A percentile compares a stretch with the other conserved stretches of the same genome.
phyloP scores from a whole-genome alignment of 2,113 vertebrate genomes.

The Eolophus roseicapilla region DNA sequence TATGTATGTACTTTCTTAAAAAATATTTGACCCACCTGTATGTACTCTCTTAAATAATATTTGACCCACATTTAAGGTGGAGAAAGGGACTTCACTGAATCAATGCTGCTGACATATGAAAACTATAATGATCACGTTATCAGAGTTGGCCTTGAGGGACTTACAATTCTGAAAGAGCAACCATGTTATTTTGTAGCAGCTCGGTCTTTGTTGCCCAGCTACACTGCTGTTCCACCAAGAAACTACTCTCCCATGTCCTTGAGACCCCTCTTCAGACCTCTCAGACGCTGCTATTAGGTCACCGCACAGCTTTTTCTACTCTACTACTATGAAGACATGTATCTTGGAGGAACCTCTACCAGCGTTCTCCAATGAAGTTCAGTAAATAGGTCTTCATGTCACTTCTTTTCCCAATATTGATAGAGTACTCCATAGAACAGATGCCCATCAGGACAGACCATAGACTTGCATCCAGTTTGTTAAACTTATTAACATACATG shows the following conservation, averaged over 20 bases:
- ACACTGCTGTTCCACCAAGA: neutral
- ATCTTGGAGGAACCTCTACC: neutral
- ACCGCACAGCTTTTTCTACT: neutral
- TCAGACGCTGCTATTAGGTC: neutral
- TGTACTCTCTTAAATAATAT: neutral
- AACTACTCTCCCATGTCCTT: neutral
- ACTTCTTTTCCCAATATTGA: neutral
- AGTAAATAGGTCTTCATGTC: neutral
- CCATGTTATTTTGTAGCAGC: neutral
- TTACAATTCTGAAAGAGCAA: neutral
- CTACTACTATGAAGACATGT: neutral
- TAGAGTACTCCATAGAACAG: neutral
- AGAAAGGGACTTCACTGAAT: neutral
- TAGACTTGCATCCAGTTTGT: neutral
- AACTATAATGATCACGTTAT: neutral
- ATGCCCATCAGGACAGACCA: neutral
- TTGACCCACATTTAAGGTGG: neutral
- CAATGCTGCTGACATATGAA: neutral
- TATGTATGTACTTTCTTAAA: accelerated
- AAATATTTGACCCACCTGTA: neutral
- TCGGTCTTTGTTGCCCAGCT: neutral
- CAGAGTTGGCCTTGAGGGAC: neutral
- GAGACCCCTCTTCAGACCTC: neutral
- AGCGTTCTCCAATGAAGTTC: neutral
- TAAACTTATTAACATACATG: neutral